phyloP scores from a whole-genome alignment of 2,888 invertebrate species.

The Choreutis nemorana region DNA sequence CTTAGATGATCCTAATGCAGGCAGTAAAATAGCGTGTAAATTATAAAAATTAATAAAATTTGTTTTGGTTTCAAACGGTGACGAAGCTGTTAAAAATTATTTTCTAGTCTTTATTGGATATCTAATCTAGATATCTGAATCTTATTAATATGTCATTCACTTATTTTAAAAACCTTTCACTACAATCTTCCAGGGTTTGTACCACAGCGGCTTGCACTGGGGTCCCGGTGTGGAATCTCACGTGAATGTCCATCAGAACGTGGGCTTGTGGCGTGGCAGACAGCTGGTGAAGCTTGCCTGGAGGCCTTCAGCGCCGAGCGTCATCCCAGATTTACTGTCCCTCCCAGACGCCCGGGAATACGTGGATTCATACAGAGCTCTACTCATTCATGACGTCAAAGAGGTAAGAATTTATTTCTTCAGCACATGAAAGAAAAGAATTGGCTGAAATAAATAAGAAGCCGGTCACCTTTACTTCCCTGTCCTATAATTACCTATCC shows the following conservation, averaged over 20 bases:
- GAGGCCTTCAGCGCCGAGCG: constrained; percentile 25
- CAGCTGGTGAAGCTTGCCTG: constrained; percentile 51
- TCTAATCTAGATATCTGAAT: background rate
- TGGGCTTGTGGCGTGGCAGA: constrained; percentile 63
- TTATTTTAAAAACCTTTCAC: constrained; percentile 3
- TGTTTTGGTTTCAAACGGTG: no score
- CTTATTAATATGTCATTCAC: background rate
- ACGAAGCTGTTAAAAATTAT: no score
- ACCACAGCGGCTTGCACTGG: constrained; percentile 54
- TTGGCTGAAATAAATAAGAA: no score
- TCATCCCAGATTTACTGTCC: constrained; percentile 27
- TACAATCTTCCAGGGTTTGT: constrained; percentile 44
- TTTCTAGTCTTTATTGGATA: no score
- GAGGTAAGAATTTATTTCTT: background rate
- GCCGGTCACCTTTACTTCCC: no score
- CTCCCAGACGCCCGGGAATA: constrained; percentile 15
- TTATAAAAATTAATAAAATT: no score
- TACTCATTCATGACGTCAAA: constrained; percentile 14
- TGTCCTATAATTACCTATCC: no score
- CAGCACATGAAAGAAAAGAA: no score
- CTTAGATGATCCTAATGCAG: no score
- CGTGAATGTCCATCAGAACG: constrained; percentile 45
- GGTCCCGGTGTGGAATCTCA: constrained; percentile 64
- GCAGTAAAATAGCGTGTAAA: no score
- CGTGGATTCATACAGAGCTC: constrained; percentile 23